These are phyloP conservation scores for Egretta garzetta DNA, from an alignment of 2,113 vertebrate species.

Conservation along the genomic window DNA sequence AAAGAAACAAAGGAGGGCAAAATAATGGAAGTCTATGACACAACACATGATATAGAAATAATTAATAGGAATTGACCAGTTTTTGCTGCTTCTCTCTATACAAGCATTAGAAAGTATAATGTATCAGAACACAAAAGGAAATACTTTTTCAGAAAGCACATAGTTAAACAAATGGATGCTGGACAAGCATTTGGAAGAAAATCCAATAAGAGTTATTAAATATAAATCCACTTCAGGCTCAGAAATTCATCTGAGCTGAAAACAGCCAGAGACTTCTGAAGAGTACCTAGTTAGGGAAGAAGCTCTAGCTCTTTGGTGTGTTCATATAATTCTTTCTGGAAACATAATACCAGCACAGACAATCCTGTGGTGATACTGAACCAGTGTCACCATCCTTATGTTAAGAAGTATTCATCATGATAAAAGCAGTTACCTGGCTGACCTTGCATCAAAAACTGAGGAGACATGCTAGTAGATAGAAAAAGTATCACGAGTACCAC, in stretches of 20 bases:
- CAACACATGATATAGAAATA: neutral
- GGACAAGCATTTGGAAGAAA: neutral
- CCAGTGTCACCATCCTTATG: neutral
- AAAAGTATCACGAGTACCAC: neutral
- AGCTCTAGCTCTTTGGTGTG: neutral
- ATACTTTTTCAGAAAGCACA: neutral
- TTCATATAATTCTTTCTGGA: neutral
- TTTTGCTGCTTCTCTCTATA: neutral
- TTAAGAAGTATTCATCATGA: neutral
- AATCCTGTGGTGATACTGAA: neutral
- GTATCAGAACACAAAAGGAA: neutral
- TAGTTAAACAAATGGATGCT: neutral
- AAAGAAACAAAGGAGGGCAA: neutral
- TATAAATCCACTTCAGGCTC: neutral
- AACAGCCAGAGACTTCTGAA: neutral
- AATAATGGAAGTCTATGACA: neutral
- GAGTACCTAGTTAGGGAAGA: neutral
- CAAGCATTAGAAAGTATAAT: neutral
- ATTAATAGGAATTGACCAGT: neutral
- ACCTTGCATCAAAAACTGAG: neutral
- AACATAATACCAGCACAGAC: neutral
- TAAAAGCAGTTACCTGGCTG: neutral
- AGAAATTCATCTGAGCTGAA: neutral
- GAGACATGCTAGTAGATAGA: neutral
- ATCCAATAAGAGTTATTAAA: neutral